Evolutionary conservation across 2,113 vertebrate species (phyloP), one percentile per base, ranked within the genome.

Genomic region (Cyphomyrus plagiostoma): DNA sequence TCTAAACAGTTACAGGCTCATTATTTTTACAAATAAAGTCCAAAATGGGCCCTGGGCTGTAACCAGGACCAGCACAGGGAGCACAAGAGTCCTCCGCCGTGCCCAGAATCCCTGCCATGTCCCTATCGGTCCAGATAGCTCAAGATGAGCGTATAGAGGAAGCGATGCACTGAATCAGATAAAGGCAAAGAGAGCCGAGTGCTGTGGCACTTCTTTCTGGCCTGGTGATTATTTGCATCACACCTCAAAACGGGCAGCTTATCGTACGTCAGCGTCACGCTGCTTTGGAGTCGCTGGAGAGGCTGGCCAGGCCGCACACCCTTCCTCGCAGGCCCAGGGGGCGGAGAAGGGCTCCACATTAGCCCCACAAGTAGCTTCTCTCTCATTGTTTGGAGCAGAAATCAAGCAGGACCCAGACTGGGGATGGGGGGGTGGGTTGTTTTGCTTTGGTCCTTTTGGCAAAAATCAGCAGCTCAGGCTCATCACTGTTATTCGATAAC

Each of bases 211-310:
- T 80, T 77, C 70, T 77, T 80, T 42, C 74, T 80, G 74, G 35
- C 74, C 74, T 42, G 74, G 35, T 80, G 74, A 80, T 80, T 80
- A 80, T 80, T 80, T 80, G 74, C 74, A 80, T 80, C 74, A 26
- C 35, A 42, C 35, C 74, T 80, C 35, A 80, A 56, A 39, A 42
- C 4, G 30, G 74, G 15, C 30, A 42, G 74, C 35, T 80, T 80
- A 80, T 35, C 74, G 35, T 42, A 39, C 35, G 35, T 80, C 30
- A 80, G 74, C 11, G 35, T 39, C 74, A 42, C 35, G 30, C 35
- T 42, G 35, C 35, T 42, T 19, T 42, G 30, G 35, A 80, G 15
- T 11, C 17, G 30, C 74, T 19, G 15, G 17, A 39, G 74, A 42
- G 35, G 74, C 74, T 19, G 35, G 15, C 74, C 5, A 4, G n/a